A percentile compares a stretch with the other conserved stretches of the same genome.
These are phyloP conservation scores for Scarus forsteni DNA, from an alignment of 2,797 vertebrate genomes.

Conservation along the genomic window DNA sequence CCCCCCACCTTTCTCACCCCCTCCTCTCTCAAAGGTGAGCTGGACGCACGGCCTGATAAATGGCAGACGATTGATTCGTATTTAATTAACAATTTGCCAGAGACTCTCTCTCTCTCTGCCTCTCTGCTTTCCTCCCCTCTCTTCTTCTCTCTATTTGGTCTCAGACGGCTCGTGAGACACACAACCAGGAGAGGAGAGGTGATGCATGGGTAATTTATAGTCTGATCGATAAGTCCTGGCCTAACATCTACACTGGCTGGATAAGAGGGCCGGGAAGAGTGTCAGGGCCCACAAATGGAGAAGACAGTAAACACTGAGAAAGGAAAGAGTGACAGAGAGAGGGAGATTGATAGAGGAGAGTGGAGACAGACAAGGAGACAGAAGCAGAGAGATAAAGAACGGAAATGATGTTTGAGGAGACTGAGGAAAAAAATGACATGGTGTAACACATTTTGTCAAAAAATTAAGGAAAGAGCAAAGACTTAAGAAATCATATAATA, in stretches of 20 bases:
- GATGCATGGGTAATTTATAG: conserved; percentile 83
- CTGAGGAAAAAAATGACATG: conserved; percentile 8
- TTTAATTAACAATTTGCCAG: conserved; percentile 99
- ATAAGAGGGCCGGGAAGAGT: conserved; percentile 83
- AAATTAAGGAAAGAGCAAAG: neutral
- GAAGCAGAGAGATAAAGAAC: neutral
- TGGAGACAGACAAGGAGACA: conserved; percentile 2
- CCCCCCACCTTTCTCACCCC: conserved; percentile 40
- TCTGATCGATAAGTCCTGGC: conserved; percentile 85
- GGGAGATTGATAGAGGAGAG: conserved; percentile 19
- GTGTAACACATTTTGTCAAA: neutral
- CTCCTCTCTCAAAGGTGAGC: conserved; percentile 80
- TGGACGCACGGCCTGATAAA: conserved; percentile 90
- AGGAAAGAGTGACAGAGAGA: conserved; percentile 50
- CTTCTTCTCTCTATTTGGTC: conserved; percentile 74
- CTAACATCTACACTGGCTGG: conserved; percentile 81
- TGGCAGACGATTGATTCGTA: conserved; percentile 93
- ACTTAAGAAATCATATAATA: too few species aligned
- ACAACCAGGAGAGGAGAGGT: conserved; percentile 66
- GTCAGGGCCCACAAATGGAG: conserved; percentile 75
- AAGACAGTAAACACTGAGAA: conserved; percentile 55
- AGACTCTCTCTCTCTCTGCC: conserved; percentile 80
- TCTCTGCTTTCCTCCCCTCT: conserved; percentile 64
- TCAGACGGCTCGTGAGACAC: conserved; percentile 65
- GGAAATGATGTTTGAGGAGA: conserved; percentile 11